Evolutionary conservation across 2,888 invertebrate species (phyloP).

Genomic region (Steromphala cineraria): DNA sequence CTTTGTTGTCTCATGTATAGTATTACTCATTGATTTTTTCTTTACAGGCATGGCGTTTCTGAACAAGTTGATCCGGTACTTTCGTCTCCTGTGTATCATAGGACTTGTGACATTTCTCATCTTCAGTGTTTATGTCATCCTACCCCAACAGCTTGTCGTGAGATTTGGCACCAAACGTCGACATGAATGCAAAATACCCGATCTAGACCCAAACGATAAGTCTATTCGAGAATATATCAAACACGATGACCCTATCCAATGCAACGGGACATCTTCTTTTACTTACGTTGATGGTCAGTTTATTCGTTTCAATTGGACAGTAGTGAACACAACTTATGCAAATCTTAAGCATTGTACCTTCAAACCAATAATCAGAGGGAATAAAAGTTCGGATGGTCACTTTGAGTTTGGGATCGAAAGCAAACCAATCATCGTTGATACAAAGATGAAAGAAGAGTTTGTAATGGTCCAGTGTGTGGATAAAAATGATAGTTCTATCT

Average conservation of each 20-base stretch:
- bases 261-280: neutral
- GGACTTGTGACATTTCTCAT: too few relatives aligned
- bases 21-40: too few relatives aligned
- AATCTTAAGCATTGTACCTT: neutral
- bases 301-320: constrained; percentile 1
- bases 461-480: constrained; percentile 46
- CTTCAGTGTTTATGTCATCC: too few relatives aligned
- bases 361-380: neutral
- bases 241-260: neutral
- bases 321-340: neutral
- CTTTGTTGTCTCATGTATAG: too few relatives aligned
- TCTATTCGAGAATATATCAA: neutral
- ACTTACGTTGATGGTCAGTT: constrained; percentile 11
- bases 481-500: constrained; percentile 29
- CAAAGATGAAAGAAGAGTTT: constrained; percentile 37
- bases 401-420: neutral
- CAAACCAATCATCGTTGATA: constrained; percentile 13
- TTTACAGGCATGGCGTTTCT: too few relatives aligned
- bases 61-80: too few relatives aligned
- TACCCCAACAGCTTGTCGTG: too few relatives aligned
- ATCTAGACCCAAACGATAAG: neutral
- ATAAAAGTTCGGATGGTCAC: neutral
- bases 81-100: too few relatives aligned
- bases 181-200: neutral
- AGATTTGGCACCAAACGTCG: too few relatives aligned